Percentiles rank a stretch among this genome's conserved stretches.
Evolutionary conservation across 2,888 invertebrate genomes (phyloP).

Genomic region (Caenorhabditis virilis): DNA sequence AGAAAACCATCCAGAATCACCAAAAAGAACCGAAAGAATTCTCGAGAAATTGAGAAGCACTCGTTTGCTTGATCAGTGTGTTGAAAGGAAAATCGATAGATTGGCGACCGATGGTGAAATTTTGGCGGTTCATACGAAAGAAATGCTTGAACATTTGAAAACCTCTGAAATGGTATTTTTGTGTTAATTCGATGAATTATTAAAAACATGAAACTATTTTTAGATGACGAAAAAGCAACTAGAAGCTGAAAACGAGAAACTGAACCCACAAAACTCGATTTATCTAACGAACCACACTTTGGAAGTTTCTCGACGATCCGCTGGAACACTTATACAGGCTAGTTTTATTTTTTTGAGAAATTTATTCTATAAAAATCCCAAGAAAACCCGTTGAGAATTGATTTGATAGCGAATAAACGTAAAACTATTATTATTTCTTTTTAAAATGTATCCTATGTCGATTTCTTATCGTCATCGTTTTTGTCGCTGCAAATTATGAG

Average conservation of each 20-base stretch:
- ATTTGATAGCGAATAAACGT: conserved; percentile 7
- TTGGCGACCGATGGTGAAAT: conserved; percentile 28
- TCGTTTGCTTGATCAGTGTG: conserved; percentile 18
- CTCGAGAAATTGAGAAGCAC: conserved; percentile 16
- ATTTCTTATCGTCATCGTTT: conserved; percentile 3
- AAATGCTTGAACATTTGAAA: conserved; percentile 21
- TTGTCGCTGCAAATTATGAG: conserved; percentile 8
- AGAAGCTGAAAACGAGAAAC: conserved; percentile 3
- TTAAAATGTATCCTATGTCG: too few relatives aligned
- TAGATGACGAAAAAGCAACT: not conserved
- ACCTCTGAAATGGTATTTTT: conserved; percentile 2
- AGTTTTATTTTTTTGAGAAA: conserved; percentile 1
- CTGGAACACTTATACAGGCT: conserved; percentile 41
- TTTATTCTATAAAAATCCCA: not conserved
- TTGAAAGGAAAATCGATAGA: conserved; percentile 16
- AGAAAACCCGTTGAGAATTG: conserved; percentile 12
- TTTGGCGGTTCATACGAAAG: conserved; percentile 27
- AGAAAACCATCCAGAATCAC: conserved; percentile 34
- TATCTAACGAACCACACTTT: conserved; percentile 28
- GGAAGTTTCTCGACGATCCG: conserved; percentile 28
- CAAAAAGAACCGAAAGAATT: conserved; percentile 26
- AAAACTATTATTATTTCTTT: conserved; percentile 3
- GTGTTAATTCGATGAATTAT: too few relatives aligned
- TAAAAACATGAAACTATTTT: not conserved
- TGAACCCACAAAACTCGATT: conserved; percentile 43